Conservation (phyloP, 2,888 invertebrate genomes). For the Lomographa bimaculata region DNA sequence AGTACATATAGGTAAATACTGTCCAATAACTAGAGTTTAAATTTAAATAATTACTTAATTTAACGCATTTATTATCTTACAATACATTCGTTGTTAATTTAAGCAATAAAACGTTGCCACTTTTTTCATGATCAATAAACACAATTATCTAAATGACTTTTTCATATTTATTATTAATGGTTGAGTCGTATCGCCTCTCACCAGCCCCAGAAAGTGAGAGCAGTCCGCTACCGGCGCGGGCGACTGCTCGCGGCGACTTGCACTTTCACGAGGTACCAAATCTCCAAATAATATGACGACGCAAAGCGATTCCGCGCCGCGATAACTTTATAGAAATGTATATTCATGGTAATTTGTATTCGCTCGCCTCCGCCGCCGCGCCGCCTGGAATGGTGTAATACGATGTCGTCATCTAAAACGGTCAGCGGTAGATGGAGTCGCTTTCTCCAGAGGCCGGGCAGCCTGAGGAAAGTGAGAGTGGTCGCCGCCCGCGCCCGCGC, state of each 20-base stretch:
- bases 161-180: too few relatives aligned
- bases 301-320: not conserved
- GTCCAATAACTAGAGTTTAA: too few relatives aligned
- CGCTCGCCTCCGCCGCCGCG: not conserved
- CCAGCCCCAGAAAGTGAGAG: constrained; percentile 35
- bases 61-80: too few relatives aligned
- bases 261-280: constrained; percentile 3
- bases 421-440: constrained; percentile 6
- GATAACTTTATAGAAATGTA: not conserved
- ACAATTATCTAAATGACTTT: too few relatives aligned
- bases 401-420: constrained; percentile 25
- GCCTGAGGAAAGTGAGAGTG: constrained; percentile 45
- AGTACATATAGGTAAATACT: too few relatives aligned
- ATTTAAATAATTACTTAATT: too few relatives aligned
- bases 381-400: constrained; percentile 10
- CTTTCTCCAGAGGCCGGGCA: constrained; percentile 26
- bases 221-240: constrained; percentile 17
- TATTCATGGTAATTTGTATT: constrained; percentile 1
- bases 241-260: not conserved
- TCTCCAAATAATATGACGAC: not conserved
- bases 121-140: too few relatives aligned
- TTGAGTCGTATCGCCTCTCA: not conserved
- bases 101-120: too few relatives aligned
- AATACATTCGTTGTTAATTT: too few relatives aligned
- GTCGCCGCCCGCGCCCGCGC: constrained; percentile 6